phyloP scores from a whole-genome alignment of 2,888 invertebrate species.

The Tigriopus californicus region DNA sequence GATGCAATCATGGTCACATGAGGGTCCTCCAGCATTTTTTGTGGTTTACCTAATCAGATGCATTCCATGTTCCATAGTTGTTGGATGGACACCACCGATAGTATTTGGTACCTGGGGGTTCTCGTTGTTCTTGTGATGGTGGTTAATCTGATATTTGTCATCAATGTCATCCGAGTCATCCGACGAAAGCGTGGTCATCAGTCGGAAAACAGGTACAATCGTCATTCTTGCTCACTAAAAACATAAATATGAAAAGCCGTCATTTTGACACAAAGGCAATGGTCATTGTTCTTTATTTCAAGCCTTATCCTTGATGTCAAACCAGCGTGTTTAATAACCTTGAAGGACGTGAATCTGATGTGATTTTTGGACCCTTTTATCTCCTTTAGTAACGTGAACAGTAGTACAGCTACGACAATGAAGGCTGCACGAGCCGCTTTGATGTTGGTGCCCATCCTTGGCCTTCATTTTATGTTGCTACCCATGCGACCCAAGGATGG shows the following conservation, averaged over 20 bases:
- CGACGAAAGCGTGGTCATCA: neutral
- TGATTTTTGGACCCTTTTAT: too few relatives aligned
- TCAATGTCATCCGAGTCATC: constrained; percentile 8
- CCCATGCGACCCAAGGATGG: constrained; percentile 43
- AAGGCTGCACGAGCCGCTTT: constrained; percentile 51
- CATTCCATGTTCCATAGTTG: constrained; percentile 32
- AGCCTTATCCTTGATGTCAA: too few relatives aligned
- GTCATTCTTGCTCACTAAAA: neutral
- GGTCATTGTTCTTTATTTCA: too few relatives aligned
- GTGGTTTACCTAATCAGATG: too few relatives aligned
- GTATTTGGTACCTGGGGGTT: constrained; percentile 42
- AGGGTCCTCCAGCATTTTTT: too few relatives aligned
- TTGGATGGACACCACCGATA: constrained; percentile 44
- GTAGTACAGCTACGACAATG: constrained; percentile 39
- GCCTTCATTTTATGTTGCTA: constrained; percentile 48
- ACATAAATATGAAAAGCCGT: neutral
- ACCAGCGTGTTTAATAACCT: too few relatives aligned
- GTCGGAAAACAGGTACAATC: neutral
- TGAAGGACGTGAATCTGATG: too few relatives aligned
- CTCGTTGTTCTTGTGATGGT: constrained; percentile 45
- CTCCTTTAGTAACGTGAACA: constrained; percentile 41
- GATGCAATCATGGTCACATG: too few relatives aligned
- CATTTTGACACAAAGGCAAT: too few relatives aligned
- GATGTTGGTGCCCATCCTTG: constrained; percentile 55
- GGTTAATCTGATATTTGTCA: constrained; percentile 37